These are phyloP conservation scores for Mirza zaza DNA, from an alignment of 2,113 vertebrate genomes.

Conservation along the genomic window DNA sequence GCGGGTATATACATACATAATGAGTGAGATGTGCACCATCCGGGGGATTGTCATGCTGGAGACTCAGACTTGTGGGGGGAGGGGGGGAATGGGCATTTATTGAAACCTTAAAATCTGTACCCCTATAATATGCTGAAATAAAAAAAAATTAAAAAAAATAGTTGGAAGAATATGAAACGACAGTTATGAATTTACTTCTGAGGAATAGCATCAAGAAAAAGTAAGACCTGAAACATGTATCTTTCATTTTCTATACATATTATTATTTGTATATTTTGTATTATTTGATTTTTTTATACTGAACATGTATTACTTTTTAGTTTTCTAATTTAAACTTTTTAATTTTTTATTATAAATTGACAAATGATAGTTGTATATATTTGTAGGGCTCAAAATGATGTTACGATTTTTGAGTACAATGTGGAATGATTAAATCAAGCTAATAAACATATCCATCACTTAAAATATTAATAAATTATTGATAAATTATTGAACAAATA, in stretches of 20 bases:
- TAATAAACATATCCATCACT: not conserved
- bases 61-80: too few relatives aligned
- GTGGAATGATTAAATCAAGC: not conserved
- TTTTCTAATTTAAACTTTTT: conserved; percentile 23
- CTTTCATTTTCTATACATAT: not conserved
- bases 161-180: not conserved
- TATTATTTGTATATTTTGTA: not conserved
- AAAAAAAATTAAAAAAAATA: too few relatives aligned
- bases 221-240: not conserved
- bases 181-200: not conserved
- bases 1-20: too few relatives aligned
- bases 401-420: not conserved
- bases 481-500: too few relatives aligned
- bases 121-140: too few relatives aligned
- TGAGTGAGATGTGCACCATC: too few relatives aligned
- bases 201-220: not conserved
- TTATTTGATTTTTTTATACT: not conserved
- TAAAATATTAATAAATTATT: not conserved
- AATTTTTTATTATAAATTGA: not conserved
- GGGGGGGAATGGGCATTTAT: too few relatives aligned
- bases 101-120: too few relatives aligned
- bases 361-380: not conserved
- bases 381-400: not conserved
- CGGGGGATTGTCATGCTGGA: too few relatives aligned
- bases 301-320: not conserved